Evolutionary conservation across 2,888 invertebrate genomes (phyloP).

Genomic region (Protodeltote pygarga): DNA sequence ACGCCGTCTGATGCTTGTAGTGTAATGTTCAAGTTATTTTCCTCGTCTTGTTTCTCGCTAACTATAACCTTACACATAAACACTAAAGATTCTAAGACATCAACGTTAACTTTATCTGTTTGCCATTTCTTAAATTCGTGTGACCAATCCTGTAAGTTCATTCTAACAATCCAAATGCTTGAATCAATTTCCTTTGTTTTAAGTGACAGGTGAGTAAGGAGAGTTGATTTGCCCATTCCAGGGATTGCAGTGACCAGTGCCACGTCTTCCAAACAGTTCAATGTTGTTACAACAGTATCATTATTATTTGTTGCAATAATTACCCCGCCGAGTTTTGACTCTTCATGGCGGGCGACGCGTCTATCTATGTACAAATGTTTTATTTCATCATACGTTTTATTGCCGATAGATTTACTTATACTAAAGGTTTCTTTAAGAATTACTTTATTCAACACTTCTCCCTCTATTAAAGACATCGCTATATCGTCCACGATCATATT

Average conservation of each 20-base stretch:
- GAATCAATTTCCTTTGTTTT: constrained; percentile 16
- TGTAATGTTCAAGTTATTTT: background rate
- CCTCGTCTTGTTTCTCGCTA: background rate
- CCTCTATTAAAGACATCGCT: constrained; percentile 11
- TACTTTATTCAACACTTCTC: constrained; percentile 16
- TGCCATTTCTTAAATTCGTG: constrained; percentile 21
- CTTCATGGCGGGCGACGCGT: background rate
- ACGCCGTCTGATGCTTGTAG: background rate
- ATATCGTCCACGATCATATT: constrained; percentile 7
- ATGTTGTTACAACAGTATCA: background rate
- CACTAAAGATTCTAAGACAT: constrained; percentile 1
- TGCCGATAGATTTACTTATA: constrained; percentile 8
- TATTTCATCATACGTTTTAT: constrained; percentile 20
- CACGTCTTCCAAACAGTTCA: constrained; percentile 7
- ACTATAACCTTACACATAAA: constrained; percentile 10
- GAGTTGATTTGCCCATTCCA: constrained; percentile 42
- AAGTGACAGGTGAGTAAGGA: constrained; percentile 31
- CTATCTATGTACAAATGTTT: constrained; percentile 29
- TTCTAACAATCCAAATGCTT: constrained; percentile 28
- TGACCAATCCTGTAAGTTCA: constrained; percentile 25
- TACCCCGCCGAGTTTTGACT: background rate
- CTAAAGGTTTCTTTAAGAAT: constrained; percentile 8
- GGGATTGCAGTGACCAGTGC: constrained; percentile 22
- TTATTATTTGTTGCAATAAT: background rate
- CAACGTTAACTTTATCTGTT: background rate